Evolutionary conservation across 2,797 vertebrate species (phyloP), one percentile per base, ranked within the genome.

Genomic region (Tarsius wallacei): DNA sequence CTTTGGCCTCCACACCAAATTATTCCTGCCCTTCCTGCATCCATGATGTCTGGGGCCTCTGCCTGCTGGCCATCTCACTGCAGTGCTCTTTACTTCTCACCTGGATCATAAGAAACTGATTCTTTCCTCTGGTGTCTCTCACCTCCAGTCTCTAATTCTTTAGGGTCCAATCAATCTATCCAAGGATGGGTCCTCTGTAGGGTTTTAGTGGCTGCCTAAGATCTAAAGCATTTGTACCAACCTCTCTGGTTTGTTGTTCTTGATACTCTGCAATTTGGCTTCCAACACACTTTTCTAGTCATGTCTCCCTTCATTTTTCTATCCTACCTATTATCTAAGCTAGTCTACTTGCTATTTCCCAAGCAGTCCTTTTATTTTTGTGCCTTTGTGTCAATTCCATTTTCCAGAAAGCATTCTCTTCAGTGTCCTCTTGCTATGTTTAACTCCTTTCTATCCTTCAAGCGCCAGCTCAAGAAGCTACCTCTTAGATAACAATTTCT

Each of bases 401-500:
- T 82, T 59, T 19, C n/a, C 12, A 31, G 71, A 57, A 93, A 59
- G 9, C 21, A 47, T 19, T 55, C 22, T 85, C 74, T 31, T 93
- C 5, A 28, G 11, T 57, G 49, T 77, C 57, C 4, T 82, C 28
- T 91, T 80, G 22, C 17, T 55, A 24, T 61, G 22, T 90, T 76
- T 55, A 91, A 90, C 2, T 63, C 4, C 63, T 89, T 93, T 85
- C 70, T 83, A 1, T 76, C 42, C 64, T 93, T 84, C 6, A 51
- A 57, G 9, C 6, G 8, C 31, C 17, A n/a, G 53, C 53, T 90
- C 57, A 96, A 80, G 74, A 76, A 57, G 26, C 4, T 2, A 53
- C 8, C 10, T 82, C 49, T 93, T 80, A 80, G n/a, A 78, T 68
- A 81, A 87, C 59, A 55, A 70, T 68, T 94, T 93, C 68, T 85